Base-by-base conservation (phyloP, 2,888 invertebrate genomes). In the Dicyrtomina minuta region DNA sequence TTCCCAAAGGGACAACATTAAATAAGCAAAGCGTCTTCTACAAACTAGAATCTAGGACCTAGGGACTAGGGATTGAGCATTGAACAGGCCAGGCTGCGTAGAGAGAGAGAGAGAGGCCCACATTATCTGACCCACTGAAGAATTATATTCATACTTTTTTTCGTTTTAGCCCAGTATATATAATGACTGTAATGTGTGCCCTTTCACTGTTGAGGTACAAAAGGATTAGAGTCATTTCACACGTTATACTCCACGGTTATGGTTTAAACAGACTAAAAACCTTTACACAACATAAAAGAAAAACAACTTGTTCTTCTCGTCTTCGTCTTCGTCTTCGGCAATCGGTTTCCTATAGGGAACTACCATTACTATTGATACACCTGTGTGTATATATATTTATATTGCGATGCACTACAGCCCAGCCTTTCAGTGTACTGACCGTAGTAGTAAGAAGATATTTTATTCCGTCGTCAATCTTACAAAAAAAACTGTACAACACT, bases 221-320 rank as follows among this genome's bases (percentile, higher is more conserved):
- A 51, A 53, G 27, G 12, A 51, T 53, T 33, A 51, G 49, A 64
- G 49, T 41, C 64, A 51, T 64, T 64, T 64, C 64, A 64, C 64
- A 64, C 64, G 64, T 64, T 64, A n/a, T n/a, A 1, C 49, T 53
- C 43, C 46, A 22, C 3, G 22, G 51, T 51, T 51, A 22, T 6
- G 12, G 17, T 15, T 15, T 46, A 6, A 46, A 46, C 5, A 15
- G 15, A 17, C 46, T 46, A 17, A 17, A 46, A 46, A 17, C 15
- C 3, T 12, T 17, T 17, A 17, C 12, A 13, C 8, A 12, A 13
- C 13, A 12, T 13, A 12, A 8, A 12, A 15, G 46, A 46, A 46
- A 46, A 46, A 8, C 43, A 43, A 43, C 43, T 43, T 43, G 43
- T 43, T 12, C 13, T 43, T 12, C 13, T 43, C 43, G 8, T 43